phyloP scores from a whole-genome alignment of 1,140 invertebrate genomes.

The Pseudachorutes palmiensis region DNA sequence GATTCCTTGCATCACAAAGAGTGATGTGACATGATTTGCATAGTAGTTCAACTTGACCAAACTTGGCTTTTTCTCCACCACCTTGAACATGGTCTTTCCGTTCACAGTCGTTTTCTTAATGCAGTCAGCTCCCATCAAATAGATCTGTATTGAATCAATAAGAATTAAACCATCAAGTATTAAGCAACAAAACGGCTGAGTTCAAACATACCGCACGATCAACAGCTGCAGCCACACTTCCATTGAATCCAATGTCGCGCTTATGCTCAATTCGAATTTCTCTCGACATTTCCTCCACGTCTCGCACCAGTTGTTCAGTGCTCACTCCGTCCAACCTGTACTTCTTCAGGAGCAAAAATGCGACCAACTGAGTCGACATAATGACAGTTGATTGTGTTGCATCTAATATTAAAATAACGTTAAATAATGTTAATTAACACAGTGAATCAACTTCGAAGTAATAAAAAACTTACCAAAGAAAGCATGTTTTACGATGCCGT shows the following conservation, averaged over 20 bases:
- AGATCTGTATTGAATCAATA: neutral
- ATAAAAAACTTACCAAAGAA: too few species aligned
- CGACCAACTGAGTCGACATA: slow-evolving; percentile 18
- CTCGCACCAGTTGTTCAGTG: neutral
- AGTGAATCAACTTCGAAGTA: neutral
- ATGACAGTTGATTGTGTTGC: neutral
- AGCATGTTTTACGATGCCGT: too few species aligned
- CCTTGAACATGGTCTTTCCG: neutral
- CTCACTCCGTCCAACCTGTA: slow-evolving; percentile 4
- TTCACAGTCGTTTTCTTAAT: neutral
- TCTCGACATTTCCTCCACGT: neutral
- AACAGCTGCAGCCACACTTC: slow-evolving; percentile 3
- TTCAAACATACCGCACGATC: slow-evolving; percentile 14
- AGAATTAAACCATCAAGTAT: neutral
- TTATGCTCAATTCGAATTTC: slow-evolving; percentile 7
- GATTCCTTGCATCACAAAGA: slow-evolving; percentile 10
- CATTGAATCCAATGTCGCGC: slow-evolving; percentile 15
- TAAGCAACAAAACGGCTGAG: neutral
- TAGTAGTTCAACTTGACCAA: slow-evolving; percentile 12
- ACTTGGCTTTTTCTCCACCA: neutral
- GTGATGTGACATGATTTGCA: slow-evolving; percentile 5
- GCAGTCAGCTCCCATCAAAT: neutral
- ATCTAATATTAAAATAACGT: slow-evolving; percentile 12
- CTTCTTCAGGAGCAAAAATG: slow-evolving; percentile 17
- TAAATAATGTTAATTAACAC: neutral